Conservation (phyloP, 2,113 vertebrate species). For the Oxygymnocypris stewartii region DNA sequence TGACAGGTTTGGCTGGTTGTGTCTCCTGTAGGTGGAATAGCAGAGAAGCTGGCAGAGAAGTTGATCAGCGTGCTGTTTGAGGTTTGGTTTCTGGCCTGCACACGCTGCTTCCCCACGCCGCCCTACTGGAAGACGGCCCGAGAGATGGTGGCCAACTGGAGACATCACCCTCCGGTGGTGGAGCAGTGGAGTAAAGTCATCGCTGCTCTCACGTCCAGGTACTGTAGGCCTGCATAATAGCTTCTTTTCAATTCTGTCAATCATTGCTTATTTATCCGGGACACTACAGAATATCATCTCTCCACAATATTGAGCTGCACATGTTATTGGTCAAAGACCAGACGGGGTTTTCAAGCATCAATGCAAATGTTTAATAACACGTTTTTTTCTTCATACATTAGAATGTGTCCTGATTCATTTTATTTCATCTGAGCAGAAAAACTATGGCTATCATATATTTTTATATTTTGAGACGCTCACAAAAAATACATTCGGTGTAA, state of each 20-base stretch:
- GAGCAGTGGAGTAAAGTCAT: constrained; percentile 92
- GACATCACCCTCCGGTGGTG: constrained; percentile 88
- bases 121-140: constrained; percentile 91
- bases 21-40: constrained; percentile 76
- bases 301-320: neutral
- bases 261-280: neutral
- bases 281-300: neutral
- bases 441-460: no score
- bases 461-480: no score
- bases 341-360: no score
- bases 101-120: constrained; percentile 89
- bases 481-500: no score
- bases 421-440: no score
- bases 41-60: constrained; percentile 86
- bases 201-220: constrained; percentile 90
- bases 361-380: no score
- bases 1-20: neutral
- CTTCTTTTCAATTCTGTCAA: no score
- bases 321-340: no score
- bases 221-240: neutral
- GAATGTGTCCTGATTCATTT: no score
- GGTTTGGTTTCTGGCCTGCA: constrained; percentile 89
- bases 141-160: constrained; percentile 93
- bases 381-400: no score
- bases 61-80: constrained; percentile 89